Base-by-base conservation (phyloP, 2,797 vertebrate species). In the Etheostoma nigrum region DNA sequence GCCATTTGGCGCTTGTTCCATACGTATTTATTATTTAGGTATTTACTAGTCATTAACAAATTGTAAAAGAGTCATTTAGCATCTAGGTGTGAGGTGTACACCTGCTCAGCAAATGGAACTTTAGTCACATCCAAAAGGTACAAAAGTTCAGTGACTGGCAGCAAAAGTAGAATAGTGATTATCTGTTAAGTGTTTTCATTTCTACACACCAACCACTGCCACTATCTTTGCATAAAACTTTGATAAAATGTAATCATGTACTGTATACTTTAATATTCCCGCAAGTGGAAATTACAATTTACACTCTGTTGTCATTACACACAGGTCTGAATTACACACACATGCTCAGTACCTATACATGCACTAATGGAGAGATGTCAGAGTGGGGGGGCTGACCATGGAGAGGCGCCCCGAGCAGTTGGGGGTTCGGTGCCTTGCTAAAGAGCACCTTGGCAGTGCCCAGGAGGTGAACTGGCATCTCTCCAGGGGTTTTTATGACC, bases 1-100 rank as follows among this genome's bases (percentile, higher is more conserved):
- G 64, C 62, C 70, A 48, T 71, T 74, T 65, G 66, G 58, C 27
- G 54, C 69, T 82, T 78, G 45, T 76, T 71, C 44, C 18, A 63
- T 48, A 63, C 57, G 48, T 55, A 14, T 25, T 25, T 25, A 25
- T 33, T 58, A 25, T 33, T 58, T 14, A 67, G 68, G 59, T 70
- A 76, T 89, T 88, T 70, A 72, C 52, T 76, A 57, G 70, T 84
- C 67, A 81, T 77, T 78, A 81, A 71, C 70, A 82, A 83, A 78
- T 25, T 74, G 66, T 78, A 76, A 80, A 87, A 83, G 2, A 72
- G 79, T 72, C 25, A 47, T 57, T 60, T 67, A 57, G 42, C 40
- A 2, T 67, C 49, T 33, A 52, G 44, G 61, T 72, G 67, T 66
- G 49, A 76, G 57, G 52, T n/a, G 44, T n/a, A 53, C 72, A 81